Evolutionary conservation across 2,797 vertebrate genomes (phyloP).

Genomic region (Poeciliopsis turneri): DNA sequence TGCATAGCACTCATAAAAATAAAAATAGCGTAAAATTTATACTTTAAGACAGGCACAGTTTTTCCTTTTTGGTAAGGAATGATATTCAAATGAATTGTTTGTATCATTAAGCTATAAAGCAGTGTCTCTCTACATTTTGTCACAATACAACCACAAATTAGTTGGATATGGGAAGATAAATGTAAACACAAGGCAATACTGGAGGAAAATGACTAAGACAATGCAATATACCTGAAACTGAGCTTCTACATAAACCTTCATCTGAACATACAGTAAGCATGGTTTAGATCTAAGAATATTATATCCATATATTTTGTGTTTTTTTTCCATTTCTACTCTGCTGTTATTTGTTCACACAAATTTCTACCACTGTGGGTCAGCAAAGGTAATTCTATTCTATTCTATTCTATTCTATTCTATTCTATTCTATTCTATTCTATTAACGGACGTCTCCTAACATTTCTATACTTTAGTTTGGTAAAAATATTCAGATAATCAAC

Average conservation of each 20-base stretch:
- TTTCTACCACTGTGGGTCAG: not conserved
- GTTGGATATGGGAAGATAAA: too few relatives aligned
- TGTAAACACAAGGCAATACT: too few relatives aligned
- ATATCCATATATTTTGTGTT: too few relatives aligned
- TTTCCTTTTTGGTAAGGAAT: not conserved
- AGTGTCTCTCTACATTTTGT: not conserved
- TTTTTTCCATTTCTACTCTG: not conserved
- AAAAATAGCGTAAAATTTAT: not conserved
- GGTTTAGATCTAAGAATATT: too few relatives aligned
- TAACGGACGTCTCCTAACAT: not conserved
- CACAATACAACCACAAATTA: not conserved
- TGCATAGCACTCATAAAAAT: not conserved
- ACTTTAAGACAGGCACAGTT: not conserved
- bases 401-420: too few relatives aligned
- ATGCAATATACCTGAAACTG: too few relatives aligned
- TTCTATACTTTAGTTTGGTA: not conserved
- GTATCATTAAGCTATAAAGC: not conserved
- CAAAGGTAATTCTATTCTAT: not conserved
- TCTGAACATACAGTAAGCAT: too few relatives aligned
- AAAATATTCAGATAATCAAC: not conserved
- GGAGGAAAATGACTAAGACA: too few relatives aligned
- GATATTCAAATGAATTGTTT: not conserved
- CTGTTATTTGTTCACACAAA: not conserved
- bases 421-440: too few relatives aligned
- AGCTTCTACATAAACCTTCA: too few relatives aligned